Evolutionary conservation across 2,888 invertebrate genomes (phyloP), one percentile per base, ranked within the genome.

Genomic region (Loripinus fragilis): DNA sequence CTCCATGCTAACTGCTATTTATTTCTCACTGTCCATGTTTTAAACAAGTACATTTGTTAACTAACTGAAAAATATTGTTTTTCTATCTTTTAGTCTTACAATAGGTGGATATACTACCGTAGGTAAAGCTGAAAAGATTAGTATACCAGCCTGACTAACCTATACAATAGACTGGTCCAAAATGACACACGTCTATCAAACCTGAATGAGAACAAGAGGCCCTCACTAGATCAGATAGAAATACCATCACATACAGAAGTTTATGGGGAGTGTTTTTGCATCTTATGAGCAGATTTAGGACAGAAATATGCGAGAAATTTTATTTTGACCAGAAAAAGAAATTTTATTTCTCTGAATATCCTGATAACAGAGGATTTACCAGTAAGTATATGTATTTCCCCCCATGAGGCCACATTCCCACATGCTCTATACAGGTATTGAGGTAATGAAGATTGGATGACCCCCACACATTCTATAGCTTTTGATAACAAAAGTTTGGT

Each of bases 101-200:
- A 52, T 70, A 35, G 17, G 50, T 70, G 35, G 33, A 15, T 38
- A 52, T 33, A 1, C 45, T 23, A 33, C 70, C 35, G 35, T 33
- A 38, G 25, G 42, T 17, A 23, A 33, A 64, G 73, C n/a, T 76
- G 69, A 64, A 64, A 55, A 35, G 74, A 77, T 71, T 81, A 79
- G 70, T 73, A 48, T 66, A 35, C 28, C 23, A 67, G 74, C 80
- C 86, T 85, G 76, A 33, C 71, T 73, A 50, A 74, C 87, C 86
- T 80, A 71, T 41, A 68, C 79, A 64, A 77, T 90, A 83, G 89
- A 88, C 89, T 88, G 71, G 71, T 80, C 91, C 90, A 87, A 72
- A 88, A 89, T 91, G 91, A 91, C 91, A 91, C 91, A 90, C 91
- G 91, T 90, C 91, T 85, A 90, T 91, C 91, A 91, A 88, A 88